Base-by-base conservation (phyloP, 2,888 invertebrate genomes). In the Eristalinus aeneus region DNA sequence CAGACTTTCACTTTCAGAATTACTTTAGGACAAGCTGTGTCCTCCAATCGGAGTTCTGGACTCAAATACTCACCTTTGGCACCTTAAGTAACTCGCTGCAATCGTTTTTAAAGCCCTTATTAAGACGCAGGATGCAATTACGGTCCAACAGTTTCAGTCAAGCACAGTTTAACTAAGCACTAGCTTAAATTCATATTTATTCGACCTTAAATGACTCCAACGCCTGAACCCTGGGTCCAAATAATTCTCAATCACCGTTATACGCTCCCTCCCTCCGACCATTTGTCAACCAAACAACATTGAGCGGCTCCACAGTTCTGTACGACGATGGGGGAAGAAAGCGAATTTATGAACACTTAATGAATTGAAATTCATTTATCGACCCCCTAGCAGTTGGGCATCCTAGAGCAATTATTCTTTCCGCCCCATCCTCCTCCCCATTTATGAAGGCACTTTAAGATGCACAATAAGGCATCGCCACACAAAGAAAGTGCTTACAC, bases 281-380 rank as follows among this genome's bases (percentile, higher is more conserved):
- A 46, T 46, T 46, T 16, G 16, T 46, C 46, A 46, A 16, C 39
- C n/a, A 5, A 12, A n/a, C 39, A 46, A 8, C 46, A 46, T 46
- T 46, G 16, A 6, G 1, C 36, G 64, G 1, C 80, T 58, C 76
- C 85, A 27, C 53, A 73, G 80, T 80, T 32, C 32, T 39, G 2
- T 11, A 20, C 1, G 23, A 34, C 2, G 5, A 65, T 69, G 60
- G 23, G 61, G 68, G 76, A 73, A 34, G 61, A 53, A 76, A 72
- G n/a, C 68, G 31, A 76, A 69, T 80, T 82, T 82, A 71, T 86
- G 86, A 77, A 74, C 81, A 73, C 73, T 68, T 58, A 86, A 86
- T 78, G 78, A 86, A 86, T 82, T 78, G 82, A 81, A 78, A 86
- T 86, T 86, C 77, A 82, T 82, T 86, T 86, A 86, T 74, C 69